Evolutionary conservation across 2,797 vertebrate genomes (phyloP), one percentile per base, ranked within the genome.

Genomic region (Hypotaenidia okinawae): DNA sequence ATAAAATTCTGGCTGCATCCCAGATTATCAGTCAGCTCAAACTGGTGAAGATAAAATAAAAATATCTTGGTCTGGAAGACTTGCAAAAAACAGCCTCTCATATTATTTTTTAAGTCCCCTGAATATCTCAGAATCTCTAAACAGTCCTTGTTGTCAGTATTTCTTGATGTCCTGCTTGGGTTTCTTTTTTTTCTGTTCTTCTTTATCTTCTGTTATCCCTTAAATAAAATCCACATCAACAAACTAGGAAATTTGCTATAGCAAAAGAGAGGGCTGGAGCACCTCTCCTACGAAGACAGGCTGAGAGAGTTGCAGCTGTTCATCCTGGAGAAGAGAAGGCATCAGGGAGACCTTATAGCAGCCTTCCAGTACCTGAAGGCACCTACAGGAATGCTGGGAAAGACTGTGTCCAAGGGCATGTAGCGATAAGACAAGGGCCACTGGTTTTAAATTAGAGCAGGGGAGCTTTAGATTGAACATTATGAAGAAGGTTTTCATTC

Each of bases 1-100:
- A 95, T 87, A 90, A 93, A 94, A 95, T 73, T 93, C 68, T 96
- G 81, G 77, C 86, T 94, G 33, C 64, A 62, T 89, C 72, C 75
- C 86, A 95, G 86, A 79, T 61, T 89, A 93, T 41, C 67, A 97
- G 64, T 61, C 80, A 89, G 52, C 78, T 93, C 68, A 89, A 87
- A 94, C 11, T 87, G 78, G 37, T 83, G 68, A 88, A 94, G 64
- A 79, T 61, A 94, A 95, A 91, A 76, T 72, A 90, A 94, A 94
- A 94, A 91, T 81, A 83, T 77, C 51, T 54, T 93, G 35, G 21
- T 76, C 28, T 76, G 51, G 22, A 86, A 77, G 37, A 61, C 19
- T 33, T 27, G 9, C 11, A 43, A 61, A 52, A 87, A 72, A 6
- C 54, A 92, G 13, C 9, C 11, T 93, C 39, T 79, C 18, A 5